Conservation (phyloP, 2,797 vertebrate species). For the Ciconia nigra region DNA sequence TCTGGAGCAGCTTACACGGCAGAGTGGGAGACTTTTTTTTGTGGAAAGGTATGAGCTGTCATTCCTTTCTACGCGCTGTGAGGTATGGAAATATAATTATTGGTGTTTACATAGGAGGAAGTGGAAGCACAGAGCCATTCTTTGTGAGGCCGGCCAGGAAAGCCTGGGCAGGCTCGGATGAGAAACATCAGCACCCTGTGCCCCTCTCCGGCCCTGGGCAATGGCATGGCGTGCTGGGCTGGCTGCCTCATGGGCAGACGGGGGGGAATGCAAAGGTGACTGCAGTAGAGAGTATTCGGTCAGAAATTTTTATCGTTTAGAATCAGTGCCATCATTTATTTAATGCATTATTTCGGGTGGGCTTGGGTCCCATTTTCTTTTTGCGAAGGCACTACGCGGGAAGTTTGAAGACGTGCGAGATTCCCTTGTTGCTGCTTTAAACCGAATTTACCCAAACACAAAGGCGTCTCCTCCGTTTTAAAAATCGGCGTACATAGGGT, state of each 20-base stretch:
- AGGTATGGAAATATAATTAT: slow-evolving; percentile 47
- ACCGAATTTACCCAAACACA: background rate
- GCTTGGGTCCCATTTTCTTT: background rate
- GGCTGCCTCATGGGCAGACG: background rate
- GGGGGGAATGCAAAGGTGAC: background rate
- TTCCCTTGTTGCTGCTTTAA: background rate
- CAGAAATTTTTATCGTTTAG: background rate
- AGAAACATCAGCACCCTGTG: background rate
- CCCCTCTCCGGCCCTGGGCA: background rate
- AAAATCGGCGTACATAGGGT: background rate
- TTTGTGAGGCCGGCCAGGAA: background rate
- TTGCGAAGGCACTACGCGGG: fast-evolving
- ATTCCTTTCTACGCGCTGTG: slow-evolving; percentile 18
- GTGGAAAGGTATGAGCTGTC: slow-evolving; percentile 22
- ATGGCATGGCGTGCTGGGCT: fast-evolving
- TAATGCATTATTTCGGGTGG: background rate
- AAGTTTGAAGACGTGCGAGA: background rate
- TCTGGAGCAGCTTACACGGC: background rate
- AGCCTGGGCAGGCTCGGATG: background rate
- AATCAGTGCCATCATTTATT: background rate
- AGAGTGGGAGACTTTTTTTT: background rate
- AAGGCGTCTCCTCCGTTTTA: background rate
- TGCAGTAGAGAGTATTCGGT: background rate
- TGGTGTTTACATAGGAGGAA: slow-evolving; percentile 36
- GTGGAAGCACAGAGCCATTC: background rate